phyloP scores from a whole-genome alignment of 2,888 invertebrate species.

The Oasisia sp. region DNA sequence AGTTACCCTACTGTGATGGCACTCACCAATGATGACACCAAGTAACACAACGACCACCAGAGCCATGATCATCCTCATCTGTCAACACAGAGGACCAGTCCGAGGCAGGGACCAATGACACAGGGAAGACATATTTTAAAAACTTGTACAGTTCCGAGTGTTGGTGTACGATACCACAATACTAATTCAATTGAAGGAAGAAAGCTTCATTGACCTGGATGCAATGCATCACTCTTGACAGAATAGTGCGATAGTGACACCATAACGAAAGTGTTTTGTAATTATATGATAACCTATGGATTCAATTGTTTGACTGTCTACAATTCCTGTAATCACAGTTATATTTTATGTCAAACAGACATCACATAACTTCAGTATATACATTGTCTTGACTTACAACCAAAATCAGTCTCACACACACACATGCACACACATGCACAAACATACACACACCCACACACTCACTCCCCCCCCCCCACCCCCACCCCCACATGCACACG shows the following conservation, averaged over 20 bases:
- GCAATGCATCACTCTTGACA: too few relatives aligned
- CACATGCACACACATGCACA: too few relatives aligned
- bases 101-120: not conserved
- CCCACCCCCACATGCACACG: too few relatives aligned
- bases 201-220: too few relatives aligned
- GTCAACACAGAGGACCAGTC: constrained; percentile 37
- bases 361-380: not conserved
- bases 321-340: not conserved
- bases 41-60: constrained; percentile 54
- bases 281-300: not conserved
- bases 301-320: not conserved
- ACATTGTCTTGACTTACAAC: not conserved
- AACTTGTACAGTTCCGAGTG: too few relatives aligned
- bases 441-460: too few relatives aligned
- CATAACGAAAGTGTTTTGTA: not conserved
- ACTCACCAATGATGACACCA: constrained; percentile 61
- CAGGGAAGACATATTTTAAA: not conserved
- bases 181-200: too few relatives aligned
- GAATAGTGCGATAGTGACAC: too few relatives aligned
- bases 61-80: constrained; percentile 58
- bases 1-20: not conserved
- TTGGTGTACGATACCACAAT: too few relatives aligned
- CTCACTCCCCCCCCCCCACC: too few relatives aligned
- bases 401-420: not conserved
- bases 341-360: not conserved